Evolutionary conservation across 2,888 invertebrate genomes (phyloP), one percentile per base, ranked within the genome.

Genomic region (Nasonia oneida): DNA sequence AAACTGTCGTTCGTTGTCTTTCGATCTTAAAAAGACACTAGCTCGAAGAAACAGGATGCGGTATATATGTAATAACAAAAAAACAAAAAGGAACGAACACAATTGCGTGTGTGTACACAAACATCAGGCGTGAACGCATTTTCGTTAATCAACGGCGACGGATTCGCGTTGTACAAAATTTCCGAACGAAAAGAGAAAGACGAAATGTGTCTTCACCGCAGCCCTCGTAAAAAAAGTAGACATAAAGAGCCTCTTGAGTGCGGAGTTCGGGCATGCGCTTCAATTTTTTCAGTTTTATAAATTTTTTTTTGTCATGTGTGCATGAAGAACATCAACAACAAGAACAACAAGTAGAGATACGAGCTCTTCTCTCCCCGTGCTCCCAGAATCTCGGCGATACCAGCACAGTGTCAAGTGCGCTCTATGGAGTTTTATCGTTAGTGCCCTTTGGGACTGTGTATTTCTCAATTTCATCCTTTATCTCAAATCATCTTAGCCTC

Each of bases 1-100:
- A 80, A 76, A 81, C 74, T 64, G 14, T 57, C 57, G 76, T 87
- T 87, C 87, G 87, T 86, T 87, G 87, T 87, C 74, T 75, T 61
- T 81, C 74, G 77, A 83, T 76, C 61, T 37, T 74, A 64, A 64
- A 77, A 83, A 84, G 79, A 81, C 81, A 78, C 18, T 64, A 18
- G 47, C 67, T 75, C 37, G 29, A 57, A 80, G 78, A 80, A 76
- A 76, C 39, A 39, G n/a, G 61, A 42, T 10, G 71, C 10, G 23
- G 75, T 23, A 50, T 37, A 53, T 50, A 42, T 53, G 10, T 4
- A 64, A 71, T 29, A 76, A 75, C 3, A 53, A 82, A 83, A 75
- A 75, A 70, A 71, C 12, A 77, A 15, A 15, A 42, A 39, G 74
- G 61, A 37, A 42, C 42, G 70, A 84, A 84, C 75, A 76, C 57